phyloP scores from a whole-genome alignment of 1,140 invertebrate species.

The Zaprionus ornatus region DNA sequence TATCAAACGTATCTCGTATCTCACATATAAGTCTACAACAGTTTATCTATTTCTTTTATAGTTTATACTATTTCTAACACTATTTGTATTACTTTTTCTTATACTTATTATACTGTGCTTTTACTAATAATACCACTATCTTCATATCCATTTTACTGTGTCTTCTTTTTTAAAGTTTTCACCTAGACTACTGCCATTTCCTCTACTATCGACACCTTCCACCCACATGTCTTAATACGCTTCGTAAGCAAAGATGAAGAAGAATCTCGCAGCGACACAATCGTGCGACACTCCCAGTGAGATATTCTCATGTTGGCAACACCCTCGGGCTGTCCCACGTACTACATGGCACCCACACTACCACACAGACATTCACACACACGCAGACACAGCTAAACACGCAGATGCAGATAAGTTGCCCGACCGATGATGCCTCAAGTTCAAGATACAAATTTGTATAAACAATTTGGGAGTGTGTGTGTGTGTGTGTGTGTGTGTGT shows the following conservation, averaged over 20 bases:
- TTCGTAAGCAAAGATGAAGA: not conserved
- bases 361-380: conserved; percentile 14
- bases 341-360: conserved; percentile 13
- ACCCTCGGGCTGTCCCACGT: conserved; percentile 16
- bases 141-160: not conserved
- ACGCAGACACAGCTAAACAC: conserved; percentile 5
- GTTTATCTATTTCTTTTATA: not conserved
- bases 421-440: conserved; percentile 68
- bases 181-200: not conserved
- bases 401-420: conserved; percentile 38
- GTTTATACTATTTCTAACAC: not conserved
- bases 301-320: conserved; percentile 30
- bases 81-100: not conserved
- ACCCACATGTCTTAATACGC: not conserved
- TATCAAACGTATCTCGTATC: no score
- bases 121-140: not conserved
- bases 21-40: no score
- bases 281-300: conserved; percentile 11
- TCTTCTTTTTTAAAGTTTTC: not conserved
- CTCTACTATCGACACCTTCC: not conserved
- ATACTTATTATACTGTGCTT: not conserved
- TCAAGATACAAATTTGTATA: conserved; percentile 73
- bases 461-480: conserved; percentile 40
- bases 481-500: not conserved
- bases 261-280: not conserved